These are phyloP conservation scores for Cryptus armator DNA, from an alignment of 2,888 invertebrate species.

Conservation along the genomic window DNA sequence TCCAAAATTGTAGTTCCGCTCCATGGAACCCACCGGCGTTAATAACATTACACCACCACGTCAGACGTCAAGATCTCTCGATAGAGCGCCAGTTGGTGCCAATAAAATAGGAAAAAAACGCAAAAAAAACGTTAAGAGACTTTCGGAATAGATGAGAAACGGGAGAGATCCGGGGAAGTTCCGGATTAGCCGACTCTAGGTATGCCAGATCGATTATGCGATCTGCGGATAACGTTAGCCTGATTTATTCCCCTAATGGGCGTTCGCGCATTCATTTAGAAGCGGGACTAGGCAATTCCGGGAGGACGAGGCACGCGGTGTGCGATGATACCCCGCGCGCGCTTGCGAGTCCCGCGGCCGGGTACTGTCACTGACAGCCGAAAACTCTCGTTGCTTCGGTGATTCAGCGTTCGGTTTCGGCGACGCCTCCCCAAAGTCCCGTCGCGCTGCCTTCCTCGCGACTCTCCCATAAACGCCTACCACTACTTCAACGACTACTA, in stretches of 20 bases:
- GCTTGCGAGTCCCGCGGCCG: conserved; percentile 63
- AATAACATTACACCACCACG: not conserved
- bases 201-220: conserved; percentile 82
- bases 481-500: conserved; percentile 34
- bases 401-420: conserved; percentile 85
- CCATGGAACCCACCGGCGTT: not conserved
- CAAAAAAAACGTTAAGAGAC: not conserved
- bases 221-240: conserved; percentile 84
- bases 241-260: conserved; percentile 85
- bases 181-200: conserved; percentile 67
- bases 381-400: conserved; percentile 84
- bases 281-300: conserved; percentile 83
- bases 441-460: conserved; percentile 52
- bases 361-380: conserved; percentile 84
- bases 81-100: not conserved
- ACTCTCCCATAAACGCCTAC: conserved; percentile 60
- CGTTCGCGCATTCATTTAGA: conserved; percentile 85
- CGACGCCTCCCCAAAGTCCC: conserved; percentile 83
- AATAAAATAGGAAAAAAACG: not conserved
- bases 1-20: not conserved
- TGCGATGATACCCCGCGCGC: conserved; percentile 44
- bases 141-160: conserved; percentile 31
- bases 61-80: not conserved
- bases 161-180: conserved; percentile 22
- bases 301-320: conserved; percentile 74